phyloP scores from a whole-genome alignment of 2,113 vertebrate genomes.

The Microtus richardsoni region DNA sequence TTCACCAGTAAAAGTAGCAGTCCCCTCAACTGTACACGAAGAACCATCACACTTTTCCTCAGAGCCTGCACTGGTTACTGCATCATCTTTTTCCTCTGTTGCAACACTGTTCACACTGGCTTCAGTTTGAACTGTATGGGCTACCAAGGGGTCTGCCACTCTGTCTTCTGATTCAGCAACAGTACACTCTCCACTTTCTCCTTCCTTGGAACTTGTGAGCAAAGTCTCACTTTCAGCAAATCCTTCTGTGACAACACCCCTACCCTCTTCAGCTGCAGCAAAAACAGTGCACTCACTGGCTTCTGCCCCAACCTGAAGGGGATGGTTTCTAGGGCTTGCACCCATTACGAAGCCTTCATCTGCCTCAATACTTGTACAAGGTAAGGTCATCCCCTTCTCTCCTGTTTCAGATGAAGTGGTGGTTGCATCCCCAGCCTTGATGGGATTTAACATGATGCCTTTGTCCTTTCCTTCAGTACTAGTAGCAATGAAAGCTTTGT shows the following conservation, averaged over 20 bases:
- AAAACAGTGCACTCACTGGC: conserved; percentile 83
- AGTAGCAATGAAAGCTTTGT: conserved; percentile 75
- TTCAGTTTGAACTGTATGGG: conserved; percentile 47
- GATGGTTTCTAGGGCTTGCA: neutral
- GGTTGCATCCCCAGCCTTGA: conserved; percentile 79
- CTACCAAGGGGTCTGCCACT: conserved; percentile 42
- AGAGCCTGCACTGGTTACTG: conserved; percentile 89
- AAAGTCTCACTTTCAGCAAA: conserved; percentile 85
- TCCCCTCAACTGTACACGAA: conserved; percentile 61
- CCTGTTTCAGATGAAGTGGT: conserved; percentile 82
- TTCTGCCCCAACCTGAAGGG: conserved; percentile 26
- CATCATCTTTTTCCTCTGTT: conserved; percentile 89
- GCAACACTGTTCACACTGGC: conserved; percentile 78
- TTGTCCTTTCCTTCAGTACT: conserved; percentile 81
- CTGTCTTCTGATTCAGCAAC: conserved; percentile 78
- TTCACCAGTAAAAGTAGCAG: conserved; percentile 80
- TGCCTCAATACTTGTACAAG: conserved; percentile 87
- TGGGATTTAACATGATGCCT: neutral
- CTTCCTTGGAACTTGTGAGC: conserved; percentile 87
- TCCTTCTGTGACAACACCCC: conserved; percentile 84
- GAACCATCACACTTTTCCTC: conserved; percentile 84
- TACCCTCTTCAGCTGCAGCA: conserved; percentile 85
- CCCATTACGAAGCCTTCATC: conserved; percentile 84
- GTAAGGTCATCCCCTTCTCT: conserved; percentile 60
- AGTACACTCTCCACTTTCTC: conserved; percentile 80